Conservation (phyloP, 2,113 vertebrate species). For the Petrocephalus microphthalmus region DNA sequence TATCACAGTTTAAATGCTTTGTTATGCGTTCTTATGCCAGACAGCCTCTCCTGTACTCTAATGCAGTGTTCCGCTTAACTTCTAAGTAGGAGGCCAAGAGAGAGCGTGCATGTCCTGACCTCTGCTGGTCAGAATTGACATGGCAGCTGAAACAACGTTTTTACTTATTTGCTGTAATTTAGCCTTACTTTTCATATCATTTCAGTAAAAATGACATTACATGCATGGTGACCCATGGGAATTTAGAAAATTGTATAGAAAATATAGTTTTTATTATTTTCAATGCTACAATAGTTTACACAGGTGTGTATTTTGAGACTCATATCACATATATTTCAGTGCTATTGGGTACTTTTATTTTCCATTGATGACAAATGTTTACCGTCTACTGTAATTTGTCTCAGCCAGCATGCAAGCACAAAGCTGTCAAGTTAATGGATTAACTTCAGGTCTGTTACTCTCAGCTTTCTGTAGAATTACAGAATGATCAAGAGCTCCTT, state of each 20-base stretch:
- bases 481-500: background rate
- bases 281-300: background rate
- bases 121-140: constrained; percentile 8
- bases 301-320: background rate
- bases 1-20: background rate
- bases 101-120: background rate
- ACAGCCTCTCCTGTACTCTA: background rate
- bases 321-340: background rate
- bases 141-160: background rate
- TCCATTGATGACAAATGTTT: background rate
- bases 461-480: constrained; percentile 7
- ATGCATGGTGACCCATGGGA: background rate
- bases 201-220: background rate
- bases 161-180: background rate
- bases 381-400: constrained; percentile 1
- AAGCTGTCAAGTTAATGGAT: constrained; percentile 4
- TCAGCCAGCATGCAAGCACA: background rate
- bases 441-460: constrained; percentile 4
- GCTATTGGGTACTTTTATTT: background rate
- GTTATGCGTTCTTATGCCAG: background rate
- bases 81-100: background rate
- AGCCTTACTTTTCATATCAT: background rate
- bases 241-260: background rate
- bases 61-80: background rate
- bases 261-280: background rate